phyloP scores from a whole-genome alignment of 2,113 vertebrate species.

The Eublepharis macularius region DNA sequence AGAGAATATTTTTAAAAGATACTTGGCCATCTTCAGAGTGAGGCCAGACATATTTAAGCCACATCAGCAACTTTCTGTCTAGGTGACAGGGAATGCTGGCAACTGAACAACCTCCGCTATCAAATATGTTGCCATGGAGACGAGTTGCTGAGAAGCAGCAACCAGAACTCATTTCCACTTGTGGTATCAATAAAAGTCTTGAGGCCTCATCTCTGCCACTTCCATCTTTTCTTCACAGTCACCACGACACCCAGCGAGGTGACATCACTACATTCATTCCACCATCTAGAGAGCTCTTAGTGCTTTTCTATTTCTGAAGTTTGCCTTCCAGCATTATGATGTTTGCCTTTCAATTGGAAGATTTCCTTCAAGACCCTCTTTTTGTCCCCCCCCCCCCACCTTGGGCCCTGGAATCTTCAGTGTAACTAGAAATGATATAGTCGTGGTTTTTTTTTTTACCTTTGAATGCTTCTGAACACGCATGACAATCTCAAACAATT shows the following conservation, averaged over 20 bases:
- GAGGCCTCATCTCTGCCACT: not conserved
- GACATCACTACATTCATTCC: not conserved
- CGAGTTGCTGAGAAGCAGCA: not conserved
- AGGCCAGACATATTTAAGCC: not conserved
- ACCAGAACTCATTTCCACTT: no score
- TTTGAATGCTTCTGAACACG: slow-evolving; percentile 91
- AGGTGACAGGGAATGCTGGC: not conserved
- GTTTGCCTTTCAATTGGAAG: not conserved
- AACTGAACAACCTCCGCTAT: not conserved
- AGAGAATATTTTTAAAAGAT: no score
- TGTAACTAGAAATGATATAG: no score
- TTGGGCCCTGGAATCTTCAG: no score
- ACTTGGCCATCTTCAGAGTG: not conserved
- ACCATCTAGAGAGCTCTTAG: not conserved
- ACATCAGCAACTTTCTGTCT: not conserved
- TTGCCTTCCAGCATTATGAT: not conserved
- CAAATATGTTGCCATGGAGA: not conserved
- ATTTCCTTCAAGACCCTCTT: not conserved
- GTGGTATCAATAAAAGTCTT: not conserved
- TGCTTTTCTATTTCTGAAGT: not conserved
- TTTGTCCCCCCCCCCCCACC: no score
- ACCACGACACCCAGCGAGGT: not conserved
- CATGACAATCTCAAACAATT: slow-evolving; percentile 87
- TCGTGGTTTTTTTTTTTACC: slow-evolving; percentile 69
- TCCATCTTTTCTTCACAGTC: not conserved